A percentile compares a stretch with the other conserved stretches of the same genome.
Evolutionary conservation across 2,113 vertebrate species (phyloP).

Genomic region (Phocoena sinus): DNA sequence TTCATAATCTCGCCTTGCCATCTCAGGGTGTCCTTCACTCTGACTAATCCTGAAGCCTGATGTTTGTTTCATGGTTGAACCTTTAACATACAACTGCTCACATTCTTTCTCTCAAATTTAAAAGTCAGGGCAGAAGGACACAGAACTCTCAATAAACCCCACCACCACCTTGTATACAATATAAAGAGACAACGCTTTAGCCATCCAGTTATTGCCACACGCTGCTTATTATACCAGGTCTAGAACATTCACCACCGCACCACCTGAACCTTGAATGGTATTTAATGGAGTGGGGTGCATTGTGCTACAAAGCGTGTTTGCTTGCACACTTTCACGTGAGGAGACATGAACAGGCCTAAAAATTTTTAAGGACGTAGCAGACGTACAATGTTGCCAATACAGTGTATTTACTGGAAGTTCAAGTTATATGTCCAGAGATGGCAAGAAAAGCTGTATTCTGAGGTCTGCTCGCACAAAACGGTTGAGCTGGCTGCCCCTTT

Average conservation of each 20-base stretch:
- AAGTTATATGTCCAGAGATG: not conserved
- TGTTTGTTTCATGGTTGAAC: not conserved
- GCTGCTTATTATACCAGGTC: not conserved
- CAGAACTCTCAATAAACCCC: not conserved
- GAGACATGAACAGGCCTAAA: not conserved
- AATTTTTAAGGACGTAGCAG: not conserved
- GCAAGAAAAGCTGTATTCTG: not conserved
- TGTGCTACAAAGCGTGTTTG: not conserved
- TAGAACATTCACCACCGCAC: not conserved
- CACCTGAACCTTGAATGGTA: not conserved
- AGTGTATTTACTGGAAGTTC: not conserved
- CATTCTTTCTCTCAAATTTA: not conserved
- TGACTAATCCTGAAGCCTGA: not conserved
- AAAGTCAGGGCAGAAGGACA: not conserved
- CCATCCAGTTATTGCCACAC: not conserved
- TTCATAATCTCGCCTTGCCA: not conserved
- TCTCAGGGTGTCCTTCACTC: not conserved
- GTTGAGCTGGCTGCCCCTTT: not conserved
- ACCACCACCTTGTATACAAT: not conserved
- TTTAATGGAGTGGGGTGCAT: not conserved
- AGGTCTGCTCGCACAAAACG: not conserved
- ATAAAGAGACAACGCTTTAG: not conserved
- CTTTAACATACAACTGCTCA: not conserved
- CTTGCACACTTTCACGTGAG: not conserved
- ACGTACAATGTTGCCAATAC: not conserved